A percentile compares a stretch with the other conserved stretches of the same genome.
Conservation (phyloP, 1,140 invertebrate genomes). For the Drosophila kurseongensis region DNA sequence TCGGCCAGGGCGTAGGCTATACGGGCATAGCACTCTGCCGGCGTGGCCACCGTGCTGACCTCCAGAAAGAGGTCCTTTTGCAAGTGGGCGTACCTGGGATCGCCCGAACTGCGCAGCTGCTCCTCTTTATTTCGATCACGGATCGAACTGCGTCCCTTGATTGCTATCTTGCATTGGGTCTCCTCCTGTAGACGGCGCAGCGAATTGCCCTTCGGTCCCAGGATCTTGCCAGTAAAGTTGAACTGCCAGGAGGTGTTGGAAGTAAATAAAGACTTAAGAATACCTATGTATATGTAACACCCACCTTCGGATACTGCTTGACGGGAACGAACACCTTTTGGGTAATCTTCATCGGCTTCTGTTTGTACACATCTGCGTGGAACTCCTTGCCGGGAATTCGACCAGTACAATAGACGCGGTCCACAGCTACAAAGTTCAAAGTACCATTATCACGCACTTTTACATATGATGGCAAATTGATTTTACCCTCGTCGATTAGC, state of each 20-base stretch:
- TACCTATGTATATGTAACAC: constrained; percentile 12
- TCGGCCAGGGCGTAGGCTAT: constrained; percentile 93
- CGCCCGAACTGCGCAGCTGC: constrained; percentile 91
- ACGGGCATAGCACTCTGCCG: constrained; percentile 93
- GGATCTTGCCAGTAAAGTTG: constrained; percentile 96
- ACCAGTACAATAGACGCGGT: constrained; percentile 75
- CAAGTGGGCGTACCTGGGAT: constrained; percentile 95
- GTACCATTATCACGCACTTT: background rate
- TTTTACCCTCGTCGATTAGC: constrained; percentile 72
- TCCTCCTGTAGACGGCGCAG: constrained; percentile 95
- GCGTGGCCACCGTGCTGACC: constrained; percentile 93
- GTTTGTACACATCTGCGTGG: constrained; percentile 80
- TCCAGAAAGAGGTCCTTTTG: constrained; percentile 95
- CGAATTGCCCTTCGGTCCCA: constrained; percentile 96
- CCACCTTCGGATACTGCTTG: constrained; percentile 92
- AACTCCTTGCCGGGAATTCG: constrained; percentile 79
- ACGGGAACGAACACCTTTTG: constrained; percentile 92
- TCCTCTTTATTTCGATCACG: constrained; percentile 95
- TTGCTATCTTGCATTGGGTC: constrained; percentile 96
- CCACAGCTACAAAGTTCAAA: constrained; percentile 48
- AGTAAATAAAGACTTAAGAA: background rate
- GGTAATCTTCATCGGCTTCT: constrained; percentile 92
- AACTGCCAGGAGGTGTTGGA: constrained; percentile 87
- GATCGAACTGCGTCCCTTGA: constrained; percentile 95
- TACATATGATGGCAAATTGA: background rate